Conservation (phyloP, 2,888 invertebrate genomes). For the Rambutsinella grinnellia region DNA sequence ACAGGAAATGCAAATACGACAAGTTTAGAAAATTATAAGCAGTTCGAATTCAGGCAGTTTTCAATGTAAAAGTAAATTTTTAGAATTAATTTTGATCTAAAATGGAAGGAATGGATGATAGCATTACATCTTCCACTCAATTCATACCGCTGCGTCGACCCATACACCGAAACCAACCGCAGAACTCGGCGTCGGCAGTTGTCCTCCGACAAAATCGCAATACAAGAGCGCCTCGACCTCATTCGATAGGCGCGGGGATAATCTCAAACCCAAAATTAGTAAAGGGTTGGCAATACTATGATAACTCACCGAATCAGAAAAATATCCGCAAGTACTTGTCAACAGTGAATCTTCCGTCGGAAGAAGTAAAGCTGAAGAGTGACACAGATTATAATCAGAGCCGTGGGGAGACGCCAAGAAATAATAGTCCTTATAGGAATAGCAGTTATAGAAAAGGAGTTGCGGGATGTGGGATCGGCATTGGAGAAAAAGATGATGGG, state of each 20-base stretch:
- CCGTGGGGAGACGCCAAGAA: too few species aligned
- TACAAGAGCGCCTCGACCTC: slow-evolving; percentile 10
- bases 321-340: slow-evolving; percentile 28
- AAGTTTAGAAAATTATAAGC: too few species aligned
- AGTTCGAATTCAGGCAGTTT: too few species aligned
- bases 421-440: too few species aligned
- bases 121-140: background rate
- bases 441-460: background rate
- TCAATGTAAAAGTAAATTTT: too few species aligned
- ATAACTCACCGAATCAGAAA: slow-evolving; percentile 20
- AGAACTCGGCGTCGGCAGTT: too few species aligned
- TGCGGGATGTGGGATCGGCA: too few species aligned
- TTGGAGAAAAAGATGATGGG: background rate
- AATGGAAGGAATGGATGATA: background rate
- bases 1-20: too few species aligned
- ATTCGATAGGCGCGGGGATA: slow-evolving; percentile 39
- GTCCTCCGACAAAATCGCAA: too few species aligned
- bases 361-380: too few species aligned
- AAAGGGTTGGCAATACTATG: slow-evolving; percentile 44
- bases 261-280: slow-evolving; percentile 56
- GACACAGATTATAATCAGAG: too few species aligned
- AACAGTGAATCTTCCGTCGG: slow-evolving; percentile 10
- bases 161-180: background rate
- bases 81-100: too few species aligned
- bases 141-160: slow-evolving; percentile 18